Evolutionary conservation across 30 jellyfish, hydroid and myxozoan genomes (phyloP).

Genomic region (Catostylus mosaicus): DNA sequence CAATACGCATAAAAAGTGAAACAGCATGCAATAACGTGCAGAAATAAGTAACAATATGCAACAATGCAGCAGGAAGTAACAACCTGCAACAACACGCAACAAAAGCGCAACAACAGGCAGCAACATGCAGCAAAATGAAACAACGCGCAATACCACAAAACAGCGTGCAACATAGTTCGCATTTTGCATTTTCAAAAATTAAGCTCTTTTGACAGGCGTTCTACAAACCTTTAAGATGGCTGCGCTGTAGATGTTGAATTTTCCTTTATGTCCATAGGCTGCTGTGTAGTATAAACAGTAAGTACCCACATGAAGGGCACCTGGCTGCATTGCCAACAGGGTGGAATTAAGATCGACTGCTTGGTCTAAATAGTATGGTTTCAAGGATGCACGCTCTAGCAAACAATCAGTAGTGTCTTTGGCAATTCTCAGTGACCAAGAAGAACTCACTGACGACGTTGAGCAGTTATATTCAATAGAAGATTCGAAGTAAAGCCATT

Average conservation of each 20-base stretch:
- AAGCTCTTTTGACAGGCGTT: too few species aligned
- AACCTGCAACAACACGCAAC: too few species aligned
- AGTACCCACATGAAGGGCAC: conserved; percentile 60
- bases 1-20: too few species aligned
- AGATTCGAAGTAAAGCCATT: conserved; percentile 86
- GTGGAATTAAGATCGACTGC: conserved; percentile 48
- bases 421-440: conserved; percentile 69
- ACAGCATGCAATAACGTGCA: too few species aligned
- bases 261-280: conserved; percentile 58
- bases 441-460: conserved; percentile 32
- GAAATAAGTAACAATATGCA: too few species aligned
- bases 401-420: conserved; percentile 49
- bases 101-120: too few species aligned
- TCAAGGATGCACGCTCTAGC: conserved; percentile 21
- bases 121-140: too few species aligned
- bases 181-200: too few species aligned
- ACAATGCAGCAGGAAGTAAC: too few species aligned
- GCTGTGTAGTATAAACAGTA: conserved; percentile 76
- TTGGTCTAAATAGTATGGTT: neutral
- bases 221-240: conserved; percentile 30
- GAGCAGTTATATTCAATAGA: conserved; percentile 63
- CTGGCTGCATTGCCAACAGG: conserved; percentile 79
- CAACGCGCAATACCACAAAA: too few species aligned
- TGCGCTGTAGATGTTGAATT: conserved; percentile 27
- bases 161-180: too few species aligned